Evolutionary conservation across 2,113 vertebrate species (phyloP).

Genomic region (Catharus minimus): DNA sequence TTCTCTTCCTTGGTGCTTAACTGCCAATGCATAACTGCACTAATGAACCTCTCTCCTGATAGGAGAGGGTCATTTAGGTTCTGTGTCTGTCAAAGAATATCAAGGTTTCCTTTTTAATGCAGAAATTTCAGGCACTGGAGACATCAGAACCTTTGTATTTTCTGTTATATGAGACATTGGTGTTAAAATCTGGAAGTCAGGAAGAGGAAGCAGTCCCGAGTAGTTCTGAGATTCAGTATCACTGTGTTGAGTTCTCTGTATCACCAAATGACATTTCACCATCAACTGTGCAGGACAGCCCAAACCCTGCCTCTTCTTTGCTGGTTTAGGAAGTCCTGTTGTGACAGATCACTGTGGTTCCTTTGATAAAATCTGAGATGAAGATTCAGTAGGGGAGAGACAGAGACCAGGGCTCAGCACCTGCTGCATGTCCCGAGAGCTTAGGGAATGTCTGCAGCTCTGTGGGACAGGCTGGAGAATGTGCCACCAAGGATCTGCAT

Average conservation of each 20-base stretch:
- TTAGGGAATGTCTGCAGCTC: not conserved
- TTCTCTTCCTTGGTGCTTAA: constrained; percentile 44
- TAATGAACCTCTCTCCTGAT: not conserved
- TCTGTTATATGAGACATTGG: constrained; percentile 14
- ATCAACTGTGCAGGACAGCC: not conserved
- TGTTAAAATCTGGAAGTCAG: constrained; percentile 26
- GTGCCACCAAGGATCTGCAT: not conserved
- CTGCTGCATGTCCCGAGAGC: not conserved
- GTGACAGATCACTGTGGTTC: not conserved
- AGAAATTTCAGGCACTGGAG: constrained; percentile 26
- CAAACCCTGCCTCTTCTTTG: not conserved
- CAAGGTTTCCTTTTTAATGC: constrained; percentile 22
- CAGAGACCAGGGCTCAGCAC: not conserved
- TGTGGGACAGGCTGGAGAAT: not conserved
- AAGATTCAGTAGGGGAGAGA: not conserved
- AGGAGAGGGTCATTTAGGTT: constrained; percentile 17
- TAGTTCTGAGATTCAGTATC: constrained; percentile 24
- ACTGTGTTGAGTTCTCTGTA: constrained; percentile 12
- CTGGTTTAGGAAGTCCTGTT: not conserved
- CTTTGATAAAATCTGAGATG: not conserved
- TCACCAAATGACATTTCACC: constrained; percentile 36
- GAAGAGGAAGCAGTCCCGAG: not conserved
- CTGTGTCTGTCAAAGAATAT: constrained; percentile 29
- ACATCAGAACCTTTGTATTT: constrained; percentile 19
- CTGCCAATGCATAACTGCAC: constrained; percentile 1